Evolutionary conservation across 2,888 invertebrate genomes (phyloP).

Genomic region (Caenorhabditis sinica): DNA sequence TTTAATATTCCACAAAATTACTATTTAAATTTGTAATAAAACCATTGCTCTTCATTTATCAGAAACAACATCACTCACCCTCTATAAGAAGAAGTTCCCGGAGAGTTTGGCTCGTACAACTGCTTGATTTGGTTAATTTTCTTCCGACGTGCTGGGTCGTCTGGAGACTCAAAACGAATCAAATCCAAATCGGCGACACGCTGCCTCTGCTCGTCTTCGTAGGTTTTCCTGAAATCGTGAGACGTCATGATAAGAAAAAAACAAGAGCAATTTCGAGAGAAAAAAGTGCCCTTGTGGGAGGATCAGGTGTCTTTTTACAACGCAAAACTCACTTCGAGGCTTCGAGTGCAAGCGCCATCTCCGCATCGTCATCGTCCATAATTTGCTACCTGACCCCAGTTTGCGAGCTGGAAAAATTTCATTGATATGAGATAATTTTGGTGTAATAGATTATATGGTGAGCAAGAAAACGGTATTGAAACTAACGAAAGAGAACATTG

Average conservation of each 20-base stretch:
- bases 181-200: slow-evolving; percentile 61
- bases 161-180: slow-evolving; percentile 71
- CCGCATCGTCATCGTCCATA: slow-evolving; percentile 68
- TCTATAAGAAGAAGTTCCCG: slow-evolving; percentile 23
- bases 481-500: background rate
- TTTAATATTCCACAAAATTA: too few species aligned
- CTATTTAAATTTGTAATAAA: too few species aligned
- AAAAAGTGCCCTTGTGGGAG: slow-evolving; percentile 8
- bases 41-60: too few species aligned
- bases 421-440: background rate
- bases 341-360: slow-evolving; percentile 71
- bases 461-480: background rate
- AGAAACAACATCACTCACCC: slow-evolving; percentile 35
- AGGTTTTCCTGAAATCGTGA: slow-evolving; percentile 68
- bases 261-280: background rate
- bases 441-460: background rate
- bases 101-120: slow-evolving; percentile 60
- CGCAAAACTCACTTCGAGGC: slow-evolving; percentile 67
- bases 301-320: slow-evolving; percentile 51
- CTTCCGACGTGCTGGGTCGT: slow-evolving; percentile 66
- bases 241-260: slow-evolving; percentile 10
- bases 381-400: slow-evolving; percentile 20
- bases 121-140: slow-evolving; percentile 74
- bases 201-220: slow-evolving; percentile 63
- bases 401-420: slow-evolving; percentile 30